These are phyloP conservation scores for Ceraclea dissimilis DNA, from an alignment of 2,888 invertebrate genomes.

Conservation along the genomic window DNA sequence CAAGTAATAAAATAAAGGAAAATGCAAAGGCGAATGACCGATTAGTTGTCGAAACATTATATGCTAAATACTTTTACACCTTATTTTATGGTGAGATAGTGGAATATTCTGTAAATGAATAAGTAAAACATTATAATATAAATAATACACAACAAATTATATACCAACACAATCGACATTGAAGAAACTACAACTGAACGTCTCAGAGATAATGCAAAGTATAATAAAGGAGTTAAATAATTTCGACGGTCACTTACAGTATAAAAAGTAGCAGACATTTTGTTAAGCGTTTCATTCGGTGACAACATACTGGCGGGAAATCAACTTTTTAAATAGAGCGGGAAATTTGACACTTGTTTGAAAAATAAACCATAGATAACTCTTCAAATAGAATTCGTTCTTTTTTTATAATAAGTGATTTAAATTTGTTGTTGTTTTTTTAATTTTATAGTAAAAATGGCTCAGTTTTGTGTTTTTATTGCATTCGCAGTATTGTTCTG, in stretches of 20 bases:
- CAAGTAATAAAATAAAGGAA: not conserved
- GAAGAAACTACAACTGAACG: conserved; percentile 9
- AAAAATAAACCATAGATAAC: not conserved
- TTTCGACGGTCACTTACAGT: conserved; percentile 7
- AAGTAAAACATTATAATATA: not conserved
- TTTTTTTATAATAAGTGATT: not conserved
- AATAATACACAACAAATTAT: not conserved
- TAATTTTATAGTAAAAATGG: not conserved
- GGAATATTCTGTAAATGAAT: not conserved
- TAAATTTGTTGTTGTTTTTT: not conserved
- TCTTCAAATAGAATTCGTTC: not conserved
- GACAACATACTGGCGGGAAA: conserved; percentile 10
- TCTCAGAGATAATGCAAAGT: conserved; percentile 6
- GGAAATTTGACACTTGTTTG: conserved; percentile 1
- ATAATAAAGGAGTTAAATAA: conserved; percentile 4
- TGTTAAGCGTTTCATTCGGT: conserved; percentile 12
- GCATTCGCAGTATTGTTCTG: not conserved
- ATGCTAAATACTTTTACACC: not conserved
- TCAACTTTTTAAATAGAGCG: conserved; percentile 7
- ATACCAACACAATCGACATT: conserved; percentile 9
- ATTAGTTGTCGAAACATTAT: not conserved
- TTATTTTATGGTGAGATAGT: not conserved
- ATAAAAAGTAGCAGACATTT: conserved; percentile 20
- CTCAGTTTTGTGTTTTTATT: not conserved
- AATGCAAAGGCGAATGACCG: not conserved